Percentiles rank a stretch among this genome's conserved stretches.
These are phyloP conservation scores for Enteromius thamalakanensis DNA, from an alignment of 2,797 vertebrate genomes.

Conservation along the genomic window DNA sequence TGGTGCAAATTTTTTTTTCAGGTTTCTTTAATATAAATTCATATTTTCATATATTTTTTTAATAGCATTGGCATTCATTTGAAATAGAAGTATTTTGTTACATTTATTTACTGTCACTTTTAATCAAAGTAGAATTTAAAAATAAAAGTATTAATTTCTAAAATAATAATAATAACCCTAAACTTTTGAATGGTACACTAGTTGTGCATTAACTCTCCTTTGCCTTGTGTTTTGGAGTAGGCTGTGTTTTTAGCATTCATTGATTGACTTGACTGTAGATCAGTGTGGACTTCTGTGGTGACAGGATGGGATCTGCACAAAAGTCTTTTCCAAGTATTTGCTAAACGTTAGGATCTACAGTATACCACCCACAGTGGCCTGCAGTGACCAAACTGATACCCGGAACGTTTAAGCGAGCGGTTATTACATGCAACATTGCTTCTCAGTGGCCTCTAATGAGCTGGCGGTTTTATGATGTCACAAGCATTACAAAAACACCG, in stretches of 20 bases:
- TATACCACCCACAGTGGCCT: slow-evolving; percentile 33
- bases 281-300: not conserved
- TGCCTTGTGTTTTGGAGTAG: not conserved
- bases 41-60: too few relatives aligned
- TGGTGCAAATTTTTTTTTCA: not conserved
- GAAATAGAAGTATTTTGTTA: not conserved
- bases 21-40: not conserved
- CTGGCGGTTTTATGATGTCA: slow-evolving; percentile 48
- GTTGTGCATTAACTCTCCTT: not conserved
- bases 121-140: not conserved
- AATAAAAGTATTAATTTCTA: not conserved
- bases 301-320: slow-evolving; percentile 20
- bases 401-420: slow-evolving; percentile 51
- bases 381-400: slow-evolving; percentile 46
- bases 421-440: slow-evolving; percentile 58
- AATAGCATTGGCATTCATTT: not conserved
- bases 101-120: not conserved
- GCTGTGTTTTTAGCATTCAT: not conserved
- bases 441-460: slow-evolving; percentile 59
- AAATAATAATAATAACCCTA: not conserved
- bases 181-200: not conserved
- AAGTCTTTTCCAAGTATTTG: slow-evolving; percentile 9
- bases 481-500: slow-evolving; percentile 35
- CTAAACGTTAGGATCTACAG: slow-evolving; percentile 6
- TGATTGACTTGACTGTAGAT: not conserved